Percentiles rank a stretch among this genome's conserved stretches.
phyloP scores from a whole-genome alignment of 2,113 vertebrate genomes.

The Cygnus atratus region DNA sequence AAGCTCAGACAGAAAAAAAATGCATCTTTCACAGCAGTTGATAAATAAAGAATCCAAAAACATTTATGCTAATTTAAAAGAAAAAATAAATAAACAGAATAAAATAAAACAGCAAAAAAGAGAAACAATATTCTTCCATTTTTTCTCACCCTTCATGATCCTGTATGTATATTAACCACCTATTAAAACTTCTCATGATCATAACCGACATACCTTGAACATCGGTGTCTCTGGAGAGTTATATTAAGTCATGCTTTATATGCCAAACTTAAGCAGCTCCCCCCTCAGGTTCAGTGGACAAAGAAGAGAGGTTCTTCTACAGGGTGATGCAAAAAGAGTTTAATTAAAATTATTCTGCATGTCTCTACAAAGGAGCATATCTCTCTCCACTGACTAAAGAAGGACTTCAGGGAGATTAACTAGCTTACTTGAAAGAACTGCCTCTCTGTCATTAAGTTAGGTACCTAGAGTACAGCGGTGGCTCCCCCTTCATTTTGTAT shows the following conservation, averaged over 20 bases:
- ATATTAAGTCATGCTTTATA: neutral
- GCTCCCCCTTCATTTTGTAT: neutral
- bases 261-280: neutral
- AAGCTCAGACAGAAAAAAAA: neutral
- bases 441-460: neutral
- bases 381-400: neutral
- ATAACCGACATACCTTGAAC: neutral
- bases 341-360: neutral
- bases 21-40: rapidly evolving
- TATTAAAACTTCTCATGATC: neutral
- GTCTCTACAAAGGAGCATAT: neutral
- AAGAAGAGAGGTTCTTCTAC: neutral
- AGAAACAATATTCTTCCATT: neutral
- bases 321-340: neutral
- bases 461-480: rapidly evolving
- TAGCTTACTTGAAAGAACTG: neutral
- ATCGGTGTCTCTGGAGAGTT: neutral
- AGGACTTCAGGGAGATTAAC: neutral
- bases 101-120: neutral
- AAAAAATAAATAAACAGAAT: neutral
- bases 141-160: neutral
- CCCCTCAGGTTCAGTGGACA: neutral
- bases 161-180: neutral
- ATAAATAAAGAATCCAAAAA: neutral
- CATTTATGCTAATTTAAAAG: neutral